A percentile compares a stretch with the other conserved stretches of the same genome.
Conservation (phyloP, 2,888 invertebrate species). For the Lutraria lutraria region DNA sequence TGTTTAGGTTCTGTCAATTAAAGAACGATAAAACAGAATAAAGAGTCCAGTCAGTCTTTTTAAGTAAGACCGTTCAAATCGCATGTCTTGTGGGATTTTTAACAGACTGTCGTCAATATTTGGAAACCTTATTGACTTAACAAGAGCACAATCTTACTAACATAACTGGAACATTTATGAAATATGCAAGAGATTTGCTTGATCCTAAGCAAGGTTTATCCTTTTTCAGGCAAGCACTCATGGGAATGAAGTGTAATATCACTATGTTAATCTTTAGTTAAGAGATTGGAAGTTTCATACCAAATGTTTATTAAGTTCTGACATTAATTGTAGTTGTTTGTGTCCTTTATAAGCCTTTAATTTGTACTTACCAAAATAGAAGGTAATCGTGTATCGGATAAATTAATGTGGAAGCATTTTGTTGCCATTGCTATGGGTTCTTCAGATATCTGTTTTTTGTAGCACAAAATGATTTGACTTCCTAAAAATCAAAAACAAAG, state of each 20-base stretch:
- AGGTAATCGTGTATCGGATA: background rate
- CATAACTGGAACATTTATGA: no score
- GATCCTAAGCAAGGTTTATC: no score
- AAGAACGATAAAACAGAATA: background rate
- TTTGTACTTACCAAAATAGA: background rate
- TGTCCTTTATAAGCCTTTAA: no score
- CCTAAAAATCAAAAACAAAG: no score
- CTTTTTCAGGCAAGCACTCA: no score
- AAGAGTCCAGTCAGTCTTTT: background rate
- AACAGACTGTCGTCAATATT: background rate
- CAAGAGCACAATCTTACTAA: background rate
- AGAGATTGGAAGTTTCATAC: no score
- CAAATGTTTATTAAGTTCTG: no score
- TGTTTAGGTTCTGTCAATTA: background rate
- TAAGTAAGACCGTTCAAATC: background rate
- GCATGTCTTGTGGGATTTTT: background rate
- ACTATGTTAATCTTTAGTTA: no score
- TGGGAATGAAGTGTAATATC: no score
- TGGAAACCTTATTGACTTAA: background rate
- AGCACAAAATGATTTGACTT: slow-evolving; percentile 8
- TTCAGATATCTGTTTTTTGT: background rate
- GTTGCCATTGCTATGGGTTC: background rate
- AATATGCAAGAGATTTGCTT: no score
- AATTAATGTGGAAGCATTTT: background rate
- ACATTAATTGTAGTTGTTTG: no score